Evolutionary conservation across 1,140 invertebrate genomes (phyloP), one percentile per base, ranked within the genome.

Genomic region (Pseudomyrmex concolor): DNA sequence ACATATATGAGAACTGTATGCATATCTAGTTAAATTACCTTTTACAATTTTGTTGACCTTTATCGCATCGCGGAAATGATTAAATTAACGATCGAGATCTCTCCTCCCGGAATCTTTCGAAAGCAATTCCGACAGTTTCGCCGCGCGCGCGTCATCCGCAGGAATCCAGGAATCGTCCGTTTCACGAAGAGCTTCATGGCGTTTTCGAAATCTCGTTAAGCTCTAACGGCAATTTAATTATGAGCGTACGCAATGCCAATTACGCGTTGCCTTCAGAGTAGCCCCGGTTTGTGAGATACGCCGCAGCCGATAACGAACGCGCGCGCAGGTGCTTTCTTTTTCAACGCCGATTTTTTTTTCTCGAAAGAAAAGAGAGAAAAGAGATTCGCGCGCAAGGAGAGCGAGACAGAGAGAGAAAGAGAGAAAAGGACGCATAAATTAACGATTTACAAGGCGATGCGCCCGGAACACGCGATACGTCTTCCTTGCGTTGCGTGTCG

Each of bases 41-140:
- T 89, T 90, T 89, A 89, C 89, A 86, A 80, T 84, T 87, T 72
- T 86, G 88, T 82, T 84, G 84, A 89, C 72, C 86, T 92, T 85
- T 91, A 92, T 91, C 88, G 87, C 83, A 84, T 81, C 76, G 84
- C 85, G 89, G 89, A 91, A 92, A 91, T 92, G 89, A 91, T 91
- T 91, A 90, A 90, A 91, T 92, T 85, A 90, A 88, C 84, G 84
- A 76, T 73, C 45, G 74, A 71, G 34, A 71, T 81, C 54, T 50
- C 64, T 15, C 51, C 43, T 48, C 22, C 48, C n/a, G 5, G 22
- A 60, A 62, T 17, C 17, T 57, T 22, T 70, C 62, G 19, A 19
- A 60, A 51, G 51, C 55, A 43, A 19, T 50, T 45, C 68, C 50
- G 22, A 15, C 13, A 19, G 55, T 86, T 72, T 45, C 34, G 34